Conservation (phyloP, 1,140 invertebrate species). For the Lysiphlebus fabarum region DNA sequence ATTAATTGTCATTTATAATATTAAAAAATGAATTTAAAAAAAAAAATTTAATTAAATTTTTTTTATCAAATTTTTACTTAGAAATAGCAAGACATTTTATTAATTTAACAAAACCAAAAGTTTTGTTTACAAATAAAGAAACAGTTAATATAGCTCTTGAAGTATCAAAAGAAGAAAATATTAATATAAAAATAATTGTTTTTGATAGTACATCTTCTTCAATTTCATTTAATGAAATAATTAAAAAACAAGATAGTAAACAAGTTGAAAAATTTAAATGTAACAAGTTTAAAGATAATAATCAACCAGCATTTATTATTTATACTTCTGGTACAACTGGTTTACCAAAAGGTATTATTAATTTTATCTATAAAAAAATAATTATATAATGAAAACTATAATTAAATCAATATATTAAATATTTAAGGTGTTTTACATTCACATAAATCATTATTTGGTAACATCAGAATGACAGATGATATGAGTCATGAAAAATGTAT, state of each 20-base stretch:
- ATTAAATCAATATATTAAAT: too few relatives aligned
- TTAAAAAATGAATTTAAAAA: too few relatives aligned
- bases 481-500: background rate
- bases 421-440: constrained; percentile 28
- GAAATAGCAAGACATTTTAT: constrained; percentile 38
- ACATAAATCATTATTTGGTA: constrained; percentile 23
- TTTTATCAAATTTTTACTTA: constrained; percentile 27
- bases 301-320: constrained; percentile 37
- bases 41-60: background rate
- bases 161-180: constrained; percentile 27
- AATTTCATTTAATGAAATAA: constrained; percentile 30
- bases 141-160: constrained; percentile 27
- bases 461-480: constrained; percentile 1
- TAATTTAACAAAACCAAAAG: constrained; percentile 40
- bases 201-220: constrained; percentile 32
- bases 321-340: constrained; percentile 43
- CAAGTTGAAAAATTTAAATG: constrained; percentile 32
- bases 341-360: constrained; percentile 33
- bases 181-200: constrained; percentile 34
- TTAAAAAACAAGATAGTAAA: constrained; percentile 21
- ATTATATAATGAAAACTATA: too few relatives aligned
- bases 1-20: too few relatives aligned
- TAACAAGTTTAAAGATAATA: constrained; percentile 25
- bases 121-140: constrained; percentile 40
- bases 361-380: too few relatives aligned